A percentile compares a stretch with the other conserved stretches of the same genome.
Conservation (phyloP, 37 sponge, comb jelly and placozoan genomes). For the Halichondria panicea region DNA sequence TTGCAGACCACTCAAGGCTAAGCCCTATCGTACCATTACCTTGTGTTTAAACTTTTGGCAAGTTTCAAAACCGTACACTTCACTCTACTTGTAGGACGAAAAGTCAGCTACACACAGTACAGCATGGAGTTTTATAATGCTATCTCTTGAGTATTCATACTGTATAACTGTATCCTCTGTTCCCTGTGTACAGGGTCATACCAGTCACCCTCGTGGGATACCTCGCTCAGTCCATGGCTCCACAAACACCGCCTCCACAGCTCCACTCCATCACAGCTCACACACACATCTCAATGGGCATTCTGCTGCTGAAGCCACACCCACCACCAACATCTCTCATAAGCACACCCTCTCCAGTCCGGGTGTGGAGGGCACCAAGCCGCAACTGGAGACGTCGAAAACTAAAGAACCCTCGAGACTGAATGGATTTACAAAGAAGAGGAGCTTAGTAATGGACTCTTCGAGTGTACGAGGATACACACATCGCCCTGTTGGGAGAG, state of each 20-base stretch:
- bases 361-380: background rate
- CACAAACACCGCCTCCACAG: background rate
- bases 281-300: conserved; percentile 47
- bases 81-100: too few relatives aligned
- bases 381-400: background rate
- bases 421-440: conserved; percentile 37
- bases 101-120: too few relatives aligned
- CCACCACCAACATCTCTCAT: background rate
- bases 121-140: too few relatives aligned
- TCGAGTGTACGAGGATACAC: background rate
- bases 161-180: too few relatives aligned
- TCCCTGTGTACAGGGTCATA: conserved; percentile 55
- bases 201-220: conserved; percentile 18
- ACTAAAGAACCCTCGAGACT: background rate
- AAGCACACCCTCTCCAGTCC: background rate
- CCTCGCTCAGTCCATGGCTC: conserved; percentile 14
- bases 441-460: conserved; percentile 21
- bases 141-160: too few relatives aligned
- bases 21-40: too few relatives aligned
- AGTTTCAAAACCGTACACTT: too few relatives aligned
- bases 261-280: conserved; percentile 10
- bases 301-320: background rate
- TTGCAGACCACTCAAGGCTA: too few relatives aligned
- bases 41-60: too few relatives aligned
- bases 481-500: background rate